Base-by-base conservation (phyloP, 1,140 invertebrate genomes). In the Zeugodacus cucurbitae region DNA sequence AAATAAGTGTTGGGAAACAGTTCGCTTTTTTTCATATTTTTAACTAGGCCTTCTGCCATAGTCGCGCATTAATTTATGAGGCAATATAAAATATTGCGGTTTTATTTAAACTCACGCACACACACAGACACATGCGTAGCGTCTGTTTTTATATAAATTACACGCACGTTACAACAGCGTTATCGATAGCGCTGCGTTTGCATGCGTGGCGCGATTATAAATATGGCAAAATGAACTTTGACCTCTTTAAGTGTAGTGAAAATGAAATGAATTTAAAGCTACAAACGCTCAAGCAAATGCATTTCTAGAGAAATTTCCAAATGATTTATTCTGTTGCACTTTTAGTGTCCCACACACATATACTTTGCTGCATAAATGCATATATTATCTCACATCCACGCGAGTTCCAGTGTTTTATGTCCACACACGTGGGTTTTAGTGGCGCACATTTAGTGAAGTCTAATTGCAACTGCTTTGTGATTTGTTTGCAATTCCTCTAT, bases 61-160 rank as follows among this genome's bases (percentile, higher is more conserved):
- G 74, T 41, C 44, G 44, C 74, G 26, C n/a, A 82, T 82, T 82
- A 82, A 82, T 82, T 82, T 82, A 82, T 82, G 74, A 29, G 41
- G 22, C 41, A 26, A 82, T 41, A 82, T 82, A 82, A 82, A 82
- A 82, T 82, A 82, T 48, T 82, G 74, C 41, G 11, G 26, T 26
- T 62, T 62, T 62, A 62, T 62, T 62, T 74, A 74, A 41, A 41
- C 34, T 37, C 5, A 74, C 37, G 14, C 34, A 41, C 29, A n/a
- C 22, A 74, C 34, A 74, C 34, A 41, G 11, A n/a, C 22, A 74
- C 34, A 74, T n/a, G 48, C 48, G 2, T 54, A 20, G 48, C 22
- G 58, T 26, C n/a, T n/a, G 58, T 62, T 48, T 48, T 78, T 22
- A 48, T 44, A 48, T 48, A 48, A 82, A 78, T 48, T 82, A 82